Conservation (phyloP, 2,797 vertebrate species). For the Danio jaintianensis region DNA sequence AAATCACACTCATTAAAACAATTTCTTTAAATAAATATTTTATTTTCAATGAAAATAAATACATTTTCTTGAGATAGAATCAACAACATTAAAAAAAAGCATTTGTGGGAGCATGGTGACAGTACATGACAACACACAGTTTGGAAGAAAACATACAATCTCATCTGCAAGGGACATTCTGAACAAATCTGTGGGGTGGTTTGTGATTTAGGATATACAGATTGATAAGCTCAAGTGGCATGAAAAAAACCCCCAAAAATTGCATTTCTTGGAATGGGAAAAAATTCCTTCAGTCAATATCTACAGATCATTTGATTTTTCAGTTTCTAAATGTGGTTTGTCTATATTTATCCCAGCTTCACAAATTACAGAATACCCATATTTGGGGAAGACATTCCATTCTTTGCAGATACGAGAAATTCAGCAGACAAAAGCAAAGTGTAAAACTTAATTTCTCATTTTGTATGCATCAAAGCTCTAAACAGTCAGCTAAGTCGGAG, state of each 20-base stretch:
- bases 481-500: conserved; percentile 17
- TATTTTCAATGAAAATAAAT: conserved; percentile 85
- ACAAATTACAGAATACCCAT: not conserved
- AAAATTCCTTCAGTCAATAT: not conserved
- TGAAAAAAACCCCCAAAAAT: not conserved
- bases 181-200: conserved; percentile 17
- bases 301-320: not conserved
- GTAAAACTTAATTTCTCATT: not conserved
- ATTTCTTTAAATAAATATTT: conserved; percentile 86
- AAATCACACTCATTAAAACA: conserved; percentile 13
- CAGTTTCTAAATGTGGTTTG: not conserved
- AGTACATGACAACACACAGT: conserved; percentile 40
- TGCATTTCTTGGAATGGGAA: not conserved
- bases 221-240: conserved; percentile 16
- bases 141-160: conserved; percentile 38
- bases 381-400: not conserved
- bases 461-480: not conserved
- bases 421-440: not conserved
- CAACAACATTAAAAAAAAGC: conserved; percentile 82
- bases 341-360: not conserved
- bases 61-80: conserved; percentile 86
- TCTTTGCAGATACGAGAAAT: conserved; percentile 8
- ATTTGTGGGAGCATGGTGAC: conserved; percentile 64
- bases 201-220: conserved; percentile 13
- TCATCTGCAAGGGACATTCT: conserved; percentile 39